phyloP scores from a whole-genome alignment of 30 jellyfish, hydroid and myxozoan genomes.

The Chrysaora quinquecirrha region DNA sequence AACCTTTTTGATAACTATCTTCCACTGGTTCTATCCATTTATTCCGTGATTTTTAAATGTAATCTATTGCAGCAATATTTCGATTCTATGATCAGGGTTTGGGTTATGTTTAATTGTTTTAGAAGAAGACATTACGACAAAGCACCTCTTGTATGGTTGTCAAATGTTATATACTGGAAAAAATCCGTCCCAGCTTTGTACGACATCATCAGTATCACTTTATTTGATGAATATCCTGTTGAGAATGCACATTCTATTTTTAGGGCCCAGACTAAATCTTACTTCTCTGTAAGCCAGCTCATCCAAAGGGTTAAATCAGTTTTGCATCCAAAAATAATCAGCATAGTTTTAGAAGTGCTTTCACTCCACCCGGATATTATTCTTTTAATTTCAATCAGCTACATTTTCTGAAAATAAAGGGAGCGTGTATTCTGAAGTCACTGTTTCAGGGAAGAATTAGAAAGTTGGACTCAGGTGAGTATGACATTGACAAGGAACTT shows the following conservation, averaged over 20 bases:
- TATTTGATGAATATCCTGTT: background rate
- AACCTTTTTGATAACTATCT: background rate
- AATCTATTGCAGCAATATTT: background rate
- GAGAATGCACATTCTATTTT: no score
- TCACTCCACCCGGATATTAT: no score
- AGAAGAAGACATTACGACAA: slow-evolving; percentile 41
- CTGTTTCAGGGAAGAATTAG: no score
- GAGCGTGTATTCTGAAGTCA: no score
- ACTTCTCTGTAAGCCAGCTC: background rate
- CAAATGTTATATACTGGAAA: slow-evolving; percentile 46
- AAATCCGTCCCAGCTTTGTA: background rate
- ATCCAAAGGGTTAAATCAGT: background rate
- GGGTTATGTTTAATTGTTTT: slow-evolving; percentile 40
- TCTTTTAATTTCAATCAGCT: no score
- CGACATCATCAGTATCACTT: background rate
- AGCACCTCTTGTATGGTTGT: slow-evolving; percentile 47
- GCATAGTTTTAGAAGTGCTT: background rate
- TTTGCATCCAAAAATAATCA: background rate
- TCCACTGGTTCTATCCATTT: background rate
- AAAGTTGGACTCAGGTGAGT: no score
- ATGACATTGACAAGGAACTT: no score
- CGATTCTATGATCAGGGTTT: slow-evolving; percentile 14
- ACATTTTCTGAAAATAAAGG: no score
- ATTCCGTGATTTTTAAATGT: background rate
- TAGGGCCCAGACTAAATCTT: background rate